Percentiles rank a stretch among this genome's conserved stretches.
Conservation (phyloP, 2,888 invertebrate genomes). For the Macrostomum cliftonense region DNA sequence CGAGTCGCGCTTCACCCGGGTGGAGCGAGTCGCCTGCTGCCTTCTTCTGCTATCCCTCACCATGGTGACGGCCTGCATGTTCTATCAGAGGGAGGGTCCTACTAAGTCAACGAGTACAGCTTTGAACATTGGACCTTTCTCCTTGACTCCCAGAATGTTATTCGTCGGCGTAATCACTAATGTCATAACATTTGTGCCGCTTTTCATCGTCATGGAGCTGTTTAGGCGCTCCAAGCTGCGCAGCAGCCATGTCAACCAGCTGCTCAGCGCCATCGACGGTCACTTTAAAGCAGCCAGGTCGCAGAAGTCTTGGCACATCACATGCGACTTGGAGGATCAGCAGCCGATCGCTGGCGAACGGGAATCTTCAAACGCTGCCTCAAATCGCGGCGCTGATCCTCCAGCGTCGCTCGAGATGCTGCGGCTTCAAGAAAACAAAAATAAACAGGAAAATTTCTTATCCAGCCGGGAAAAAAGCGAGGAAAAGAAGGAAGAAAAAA, state of each 20-base stretch:
- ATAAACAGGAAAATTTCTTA: too few relatives aligned
- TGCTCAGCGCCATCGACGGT: conserved; percentile 4
- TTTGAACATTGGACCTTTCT: conserved; percentile 39
- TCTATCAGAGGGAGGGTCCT: conserved; percentile 31
- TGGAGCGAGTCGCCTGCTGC: conserved; percentile 41
- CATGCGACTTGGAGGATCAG: too few relatives aligned
- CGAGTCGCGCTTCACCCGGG: conserved; percentile 37
- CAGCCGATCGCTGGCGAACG: too few relatives aligned
- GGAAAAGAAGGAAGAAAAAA: too few relatives aligned
- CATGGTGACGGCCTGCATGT: conserved; percentile 43
- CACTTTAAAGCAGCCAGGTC: conserved; percentile 1
- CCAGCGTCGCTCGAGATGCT: too few relatives aligned
- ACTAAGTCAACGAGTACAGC: conserved; percentile 19
- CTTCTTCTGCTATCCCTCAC: conserved; percentile 39
- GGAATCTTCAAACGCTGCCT: too few relatives aligned
- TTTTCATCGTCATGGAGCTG: conserved; percentile 8
- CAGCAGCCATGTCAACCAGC: conserved; percentile 7
- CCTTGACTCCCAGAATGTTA: conserved; percentile 34
- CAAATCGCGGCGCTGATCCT: too few relatives aligned
- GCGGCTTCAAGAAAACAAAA: too few relatives aligned
- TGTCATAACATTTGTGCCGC: conserved; percentile 8
- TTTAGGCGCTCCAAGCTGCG: conserved; percentile 7
- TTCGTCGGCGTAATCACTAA: conserved; percentile 10
- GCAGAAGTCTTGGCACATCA: too few relatives aligned
- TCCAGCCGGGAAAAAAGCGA: too few relatives aligned